phyloP scores from a whole-genome alignment of 2,113 vertebrate genomes.

The Apeltes quadracus region DNA sequence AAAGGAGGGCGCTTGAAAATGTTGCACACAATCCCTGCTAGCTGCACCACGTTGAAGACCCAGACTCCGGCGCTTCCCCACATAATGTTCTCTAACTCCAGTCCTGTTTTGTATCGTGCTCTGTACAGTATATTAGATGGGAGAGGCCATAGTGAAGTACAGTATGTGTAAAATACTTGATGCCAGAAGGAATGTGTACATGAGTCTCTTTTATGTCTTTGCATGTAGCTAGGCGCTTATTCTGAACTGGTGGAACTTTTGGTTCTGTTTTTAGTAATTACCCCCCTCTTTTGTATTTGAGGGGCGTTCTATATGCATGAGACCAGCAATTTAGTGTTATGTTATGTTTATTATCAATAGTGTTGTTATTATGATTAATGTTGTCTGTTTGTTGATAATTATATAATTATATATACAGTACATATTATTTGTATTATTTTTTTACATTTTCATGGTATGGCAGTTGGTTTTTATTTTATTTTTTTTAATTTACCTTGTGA shows the following conservation, averaged over 20 bases:
- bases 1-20: conserved; percentile 45
- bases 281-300: conserved; percentile 75
- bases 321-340: conserved; percentile 80
- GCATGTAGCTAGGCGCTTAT: conserved; percentile 85
- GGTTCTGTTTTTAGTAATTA: conserved; percentile 80
- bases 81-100: conserved; percentile 62
- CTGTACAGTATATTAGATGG: conserved; percentile 77
- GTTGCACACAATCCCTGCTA: conserved; percentile 55
- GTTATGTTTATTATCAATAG: conserved; percentile 76
- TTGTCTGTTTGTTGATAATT: conserved; percentile 84
- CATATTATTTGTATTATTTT: conserved; percentile 88
- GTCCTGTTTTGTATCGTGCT: conserved; percentile 72
- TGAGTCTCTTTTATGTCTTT: conserved; percentile 82
- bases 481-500: conserved; percentile 81
- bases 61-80: conserved; percentile 64
- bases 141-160: conserved; percentile 69
- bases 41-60: conserved; percentile 45
- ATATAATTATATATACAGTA: conserved; percentile 86
- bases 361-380: conserved; percentile 83
- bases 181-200: conserved; percentile 79
- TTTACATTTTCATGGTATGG: conserved; percentile 87
- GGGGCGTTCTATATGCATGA: conserved; percentile 82
- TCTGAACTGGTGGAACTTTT: conserved; percentile 81
- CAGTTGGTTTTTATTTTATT: conserved; percentile 77
- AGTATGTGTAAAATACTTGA: conserved; percentile 79